Percentiles rank a stretch among this genome's conserved stretches.
Evolutionary conservation across 37 sponge, comb jelly and placozoan species (phyloP).

Genomic region (Eunapius fragilis): DNA sequence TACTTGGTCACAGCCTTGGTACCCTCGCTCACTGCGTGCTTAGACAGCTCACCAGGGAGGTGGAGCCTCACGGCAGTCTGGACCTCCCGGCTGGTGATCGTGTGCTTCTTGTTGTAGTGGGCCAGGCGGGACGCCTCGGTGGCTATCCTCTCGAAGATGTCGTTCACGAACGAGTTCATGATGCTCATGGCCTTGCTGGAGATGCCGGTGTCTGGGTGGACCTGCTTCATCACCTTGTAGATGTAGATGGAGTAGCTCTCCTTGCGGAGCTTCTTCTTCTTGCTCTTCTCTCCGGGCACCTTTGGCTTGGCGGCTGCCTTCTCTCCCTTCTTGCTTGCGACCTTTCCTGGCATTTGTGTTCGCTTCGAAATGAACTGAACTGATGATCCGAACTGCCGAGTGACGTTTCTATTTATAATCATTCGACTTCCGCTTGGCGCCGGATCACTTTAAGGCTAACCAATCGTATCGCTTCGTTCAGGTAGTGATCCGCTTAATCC

Average conservation of each 20-base stretch:
- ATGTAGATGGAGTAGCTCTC: slow-evolving; percentile 96
- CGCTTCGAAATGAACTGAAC: too few relatives aligned
- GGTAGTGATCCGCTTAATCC: too few relatives aligned
- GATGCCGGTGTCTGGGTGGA: slow-evolving; percentile 96
- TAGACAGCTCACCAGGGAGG: slow-evolving; percentile 91
- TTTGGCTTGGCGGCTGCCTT: slow-evolving; percentile 37
- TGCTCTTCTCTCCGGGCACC: slow-evolving; percentile 47
- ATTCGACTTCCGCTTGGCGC: background rate
- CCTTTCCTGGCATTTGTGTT: slow-evolving; percentile 64
- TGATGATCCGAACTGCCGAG: too few relatives aligned
- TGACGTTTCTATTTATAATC: background rate
- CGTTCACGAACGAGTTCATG: slow-evolving; percentile 98
- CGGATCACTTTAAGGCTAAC: slow-evolving; percentile 4
- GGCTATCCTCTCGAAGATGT: slow-evolving; percentile 94
- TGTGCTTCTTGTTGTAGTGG: slow-evolving; percentile 95
- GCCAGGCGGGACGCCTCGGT: slow-evolving; percentile 88
- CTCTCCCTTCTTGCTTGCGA: slow-evolving; percentile 50
- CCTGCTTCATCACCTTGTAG: slow-evolving; percentile 98
- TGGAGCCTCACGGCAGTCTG: slow-evolving; percentile 94
- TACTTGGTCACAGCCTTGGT: slow-evolving; percentile 98
- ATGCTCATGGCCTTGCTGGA: slow-evolving; percentile 95
- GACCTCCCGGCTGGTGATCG: slow-evolving; percentile 92
- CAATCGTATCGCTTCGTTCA: slow-evolving; percentile 5
- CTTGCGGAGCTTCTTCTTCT: slow-evolving; percentile 74
- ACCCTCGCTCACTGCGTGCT: slow-evolving; percentile 94